Percentiles rank a stretch among this genome's conserved stretches.
Conservation (phyloP, 2,797 vertebrate species). For the Centroberyx gerrardi region DNA sequence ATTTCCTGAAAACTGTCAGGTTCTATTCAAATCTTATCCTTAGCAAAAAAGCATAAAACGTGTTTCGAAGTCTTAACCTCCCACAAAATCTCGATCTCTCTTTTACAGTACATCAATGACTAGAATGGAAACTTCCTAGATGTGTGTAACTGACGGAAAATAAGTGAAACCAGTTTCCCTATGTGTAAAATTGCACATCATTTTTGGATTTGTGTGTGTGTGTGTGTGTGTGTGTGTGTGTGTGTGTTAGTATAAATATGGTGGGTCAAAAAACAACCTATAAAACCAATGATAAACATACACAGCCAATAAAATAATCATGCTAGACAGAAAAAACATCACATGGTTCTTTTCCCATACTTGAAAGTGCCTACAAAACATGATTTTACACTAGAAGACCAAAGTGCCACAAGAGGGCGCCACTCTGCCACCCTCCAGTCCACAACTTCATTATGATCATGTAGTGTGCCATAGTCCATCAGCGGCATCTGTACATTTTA, state of each 20-base stretch:
- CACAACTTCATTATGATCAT: constrained; percentile 45
- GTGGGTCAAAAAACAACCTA: constrained; percentile 69
- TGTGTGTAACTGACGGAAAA: constrained; percentile 50
- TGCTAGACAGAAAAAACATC: constrained; percentile 74
- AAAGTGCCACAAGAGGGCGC: constrained; percentile 73
- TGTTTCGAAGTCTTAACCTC: constrained; percentile 75
- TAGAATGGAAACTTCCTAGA: constrained; percentile 52
- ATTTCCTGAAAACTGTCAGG: constrained; percentile 75
- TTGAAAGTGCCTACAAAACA: constrained; percentile 80
- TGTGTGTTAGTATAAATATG: constrained; percentile 72
- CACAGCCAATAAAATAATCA: constrained; percentile 79
- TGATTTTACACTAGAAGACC: constrained; percentile 76
- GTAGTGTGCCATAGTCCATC: constrained; percentile 52
- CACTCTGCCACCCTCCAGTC: constrained; percentile 42
- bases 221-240: constrained; percentile 52
- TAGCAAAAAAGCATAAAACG: constrained; percentile 60
- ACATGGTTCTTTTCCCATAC: constrained; percentile 69
- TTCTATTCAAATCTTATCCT: constrained; percentile 68
- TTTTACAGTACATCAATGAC: constrained; percentile 78
- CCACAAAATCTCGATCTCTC: constrained; percentile 60
- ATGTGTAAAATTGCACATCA: constrained; percentile 63
- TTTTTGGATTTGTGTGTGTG: constrained; percentile 55
- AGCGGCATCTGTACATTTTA: constrained; percentile 76
- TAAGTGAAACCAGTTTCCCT: constrained; percentile 58
- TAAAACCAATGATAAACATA: constrained; percentile 71